Base-by-base conservation (phyloP, 2,113 vertebrate species). In the Ia io region DNA sequence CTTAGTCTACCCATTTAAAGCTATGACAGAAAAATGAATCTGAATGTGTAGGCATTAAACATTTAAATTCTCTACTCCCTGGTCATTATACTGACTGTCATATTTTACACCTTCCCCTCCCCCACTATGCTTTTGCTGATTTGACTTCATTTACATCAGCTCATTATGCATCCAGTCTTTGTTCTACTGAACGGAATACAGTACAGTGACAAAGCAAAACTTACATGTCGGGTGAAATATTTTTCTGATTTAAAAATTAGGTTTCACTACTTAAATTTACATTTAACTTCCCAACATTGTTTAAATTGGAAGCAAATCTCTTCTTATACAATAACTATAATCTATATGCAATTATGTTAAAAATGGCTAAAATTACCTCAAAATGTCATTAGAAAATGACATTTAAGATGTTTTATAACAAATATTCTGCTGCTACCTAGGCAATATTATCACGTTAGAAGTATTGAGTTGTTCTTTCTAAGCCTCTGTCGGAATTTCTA, bases 101-200 rank as follows among this genome's bases (percentile, higher is more conserved):
- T 97, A 97, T 98, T 98, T 98, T 97, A 97, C 90, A 96, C 97
- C 76, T 85, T 97, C 93, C 97, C 98, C 96, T 95, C 97, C 97
- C 96, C 97, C 98, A 98, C 96, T 85, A 98, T 94, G 97, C 98
- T 98, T 98, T 98, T 98, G 98, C 98, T 98, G 98, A 99, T 99
- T 99, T 99, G 98, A 98, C 98, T 98, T 98, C 97, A 99, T 99
- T 99, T 99, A 98, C 99, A 99, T 99, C 96, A 97, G 97, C 98
- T 99, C 98, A 98, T 98, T 98, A 98, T 98, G 98, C 97, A 98
- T 98, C 98, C 95, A 97, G 98, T 98, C 99, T 99, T 99, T 99
- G 98, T 99, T 99, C 98, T 98, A 98, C 97, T 97, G 98, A 98
- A 86, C 1, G 1, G 93, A 96, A 96, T 84, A 95, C 94, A 97